Evolutionary conservation across 2,113 vertebrate species (phyloP).

Genomic region (Semicossyphus pulcher): DNA sequence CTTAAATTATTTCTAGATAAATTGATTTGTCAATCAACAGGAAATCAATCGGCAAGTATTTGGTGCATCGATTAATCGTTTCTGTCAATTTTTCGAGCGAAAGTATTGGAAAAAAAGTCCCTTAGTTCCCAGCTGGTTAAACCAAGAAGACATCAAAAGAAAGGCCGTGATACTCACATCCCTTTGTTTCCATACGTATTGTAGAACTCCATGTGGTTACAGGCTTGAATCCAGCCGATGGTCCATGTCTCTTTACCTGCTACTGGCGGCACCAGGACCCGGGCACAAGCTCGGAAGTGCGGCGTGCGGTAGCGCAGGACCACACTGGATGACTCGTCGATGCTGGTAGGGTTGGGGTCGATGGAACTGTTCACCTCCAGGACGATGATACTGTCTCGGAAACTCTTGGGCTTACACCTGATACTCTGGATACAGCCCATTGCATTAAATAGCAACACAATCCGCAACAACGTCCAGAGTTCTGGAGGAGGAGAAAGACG

Average conservation of each 20-base stretch:
- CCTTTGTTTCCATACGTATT: slow-evolving; percentile 95
- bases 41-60: not conserved
- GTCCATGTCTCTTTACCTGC: slow-evolving; percentile 95
- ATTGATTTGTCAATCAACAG: not conserved
- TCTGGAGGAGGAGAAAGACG: slow-evolving; percentile 84
- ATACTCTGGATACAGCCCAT: slow-evolving; percentile 99
- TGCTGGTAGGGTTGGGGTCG: slow-evolving; percentile 95
- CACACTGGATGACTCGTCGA: slow-evolving; percentile 96
- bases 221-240: slow-evolving; percentile 98
- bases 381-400: slow-evolving; percentile 93
- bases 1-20: no score
- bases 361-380: slow-evolving; percentile 94
- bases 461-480: slow-evolving; percentile 87
- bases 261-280: slow-evolving; percentile 93
- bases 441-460: slow-evolving; percentile 86
- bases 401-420: slow-evolving; percentile 96
- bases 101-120: no score
- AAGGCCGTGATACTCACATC: slow-evolving; percentile 91
- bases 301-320: slow-evolving; percentile 97
- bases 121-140: no score
- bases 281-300: slow-evolving; percentile 94
- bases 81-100: not conserved
- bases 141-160: no score
- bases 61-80: not conserved
- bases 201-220: slow-evolving; percentile 99